Conservation (phyloP, 2,797 vertebrate species). For the Pipistrellus kuhlii region DNA sequence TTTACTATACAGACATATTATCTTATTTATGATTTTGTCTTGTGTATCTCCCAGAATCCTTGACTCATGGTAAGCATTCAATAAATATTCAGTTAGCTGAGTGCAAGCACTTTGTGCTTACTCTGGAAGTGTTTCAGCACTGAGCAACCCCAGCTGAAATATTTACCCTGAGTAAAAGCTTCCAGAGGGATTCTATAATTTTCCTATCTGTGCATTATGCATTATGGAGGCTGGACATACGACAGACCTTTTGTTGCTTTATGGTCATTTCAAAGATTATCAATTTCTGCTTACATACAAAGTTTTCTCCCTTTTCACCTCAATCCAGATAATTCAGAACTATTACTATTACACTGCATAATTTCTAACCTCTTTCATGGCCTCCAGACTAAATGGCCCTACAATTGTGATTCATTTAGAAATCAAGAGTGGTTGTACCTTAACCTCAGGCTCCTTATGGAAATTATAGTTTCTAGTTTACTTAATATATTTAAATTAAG, state of each 20-base stretch:
- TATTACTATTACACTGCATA: background rate
- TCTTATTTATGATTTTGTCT: background rate
- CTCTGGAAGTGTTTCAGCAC: background rate
- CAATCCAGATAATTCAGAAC: background rate
- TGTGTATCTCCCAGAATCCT: background rate
- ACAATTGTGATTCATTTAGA: background rate
- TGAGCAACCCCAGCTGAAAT: background rate
- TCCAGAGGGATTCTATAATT: background rate
- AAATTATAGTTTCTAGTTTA: background rate
- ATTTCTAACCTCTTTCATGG: background rate
- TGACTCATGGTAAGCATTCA: background rate
- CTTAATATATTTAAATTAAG: background rate
- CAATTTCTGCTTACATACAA: background rate
- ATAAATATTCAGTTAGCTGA: background rate
- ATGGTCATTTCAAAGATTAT: background rate
- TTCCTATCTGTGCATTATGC: background rate
- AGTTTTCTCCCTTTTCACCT: background rate
- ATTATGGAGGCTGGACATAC: background rate
- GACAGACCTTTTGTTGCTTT: background rate
- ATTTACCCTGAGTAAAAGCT: background rate
- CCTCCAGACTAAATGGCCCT: background rate
- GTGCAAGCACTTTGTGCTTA: background rate
- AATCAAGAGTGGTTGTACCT: background rate
- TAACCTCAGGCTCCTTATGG: background rate
- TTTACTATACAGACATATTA: background rate